Evolutionary conservation across 1,140 invertebrate genomes (phyloP), one percentile per base, ranked within the genome.

Genomic region (Zaprionus africanus): DNA sequence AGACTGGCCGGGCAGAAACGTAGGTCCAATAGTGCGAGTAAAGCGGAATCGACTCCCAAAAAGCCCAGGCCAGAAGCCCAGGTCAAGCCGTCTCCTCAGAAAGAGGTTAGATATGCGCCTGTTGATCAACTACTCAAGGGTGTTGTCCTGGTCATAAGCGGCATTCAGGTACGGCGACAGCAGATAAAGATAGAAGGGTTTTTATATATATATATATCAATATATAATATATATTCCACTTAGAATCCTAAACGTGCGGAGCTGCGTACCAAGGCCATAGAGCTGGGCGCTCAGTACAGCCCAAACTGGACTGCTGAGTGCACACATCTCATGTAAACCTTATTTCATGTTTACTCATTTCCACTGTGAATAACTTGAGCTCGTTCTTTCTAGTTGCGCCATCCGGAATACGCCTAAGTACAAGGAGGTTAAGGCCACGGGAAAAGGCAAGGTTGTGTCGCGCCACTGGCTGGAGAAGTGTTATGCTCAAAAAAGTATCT

Each of bases 361-460:
- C 17, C 9, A 6, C 5, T 38, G 38, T 12, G 31, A n/a, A 9
- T n/a, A 11, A 56, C 38, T 28, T 46, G 1, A 15, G 31, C 12
- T 46, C 24, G 53, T 22, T 73, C 87, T 78, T 1, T 34, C 2
- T 81, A 97, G 97, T 56, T 98, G 97, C 94, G 97, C 97, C 17
- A 98, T 98, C 94, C 92, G 94, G 4, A 98, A 98, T 91, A 98
- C 97, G 26, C 97, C 97, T 13, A 98, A 98, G 92, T 97, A 96
- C 90, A 94, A 95, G 61, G 94, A 96, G 93, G 96, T 97, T 0
- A 93, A 94, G 82, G 95, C 94, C 2, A 94, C 94, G 81, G 96
- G 41, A 2, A 6, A 17, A 0, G 41, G 94, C 19, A 95, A 94
- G 92, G 96, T 97, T 82, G 96, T 97, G 1, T 95, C 92, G 17